Evolutionary conservation across 2,113 vertebrate genomes (phyloP).

Genomic region (Rhegmatorhina hoffmannsi): DNA sequence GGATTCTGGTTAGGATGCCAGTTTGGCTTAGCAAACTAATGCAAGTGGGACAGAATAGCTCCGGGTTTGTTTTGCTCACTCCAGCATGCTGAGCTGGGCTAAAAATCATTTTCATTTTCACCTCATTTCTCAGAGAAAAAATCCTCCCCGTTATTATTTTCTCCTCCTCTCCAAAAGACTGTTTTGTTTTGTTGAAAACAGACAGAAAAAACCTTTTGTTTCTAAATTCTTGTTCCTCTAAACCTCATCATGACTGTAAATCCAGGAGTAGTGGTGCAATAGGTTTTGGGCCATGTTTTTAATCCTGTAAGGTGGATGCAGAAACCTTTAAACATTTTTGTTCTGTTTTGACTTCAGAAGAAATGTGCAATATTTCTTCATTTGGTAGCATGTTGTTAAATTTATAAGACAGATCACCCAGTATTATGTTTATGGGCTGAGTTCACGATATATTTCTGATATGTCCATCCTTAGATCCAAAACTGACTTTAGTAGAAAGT

Average conservation of each 20-base stretch:
- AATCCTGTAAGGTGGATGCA: background rate
- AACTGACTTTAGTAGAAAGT: background rate
- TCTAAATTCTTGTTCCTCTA: background rate
- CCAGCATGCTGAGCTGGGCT: background rate
- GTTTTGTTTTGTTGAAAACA: background rate
- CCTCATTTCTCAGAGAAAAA: background rate
- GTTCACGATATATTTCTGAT: background rate
- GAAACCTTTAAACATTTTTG: background rate
- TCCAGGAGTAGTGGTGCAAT: background rate
- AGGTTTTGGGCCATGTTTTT: background rate
- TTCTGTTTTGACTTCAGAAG: background rate
- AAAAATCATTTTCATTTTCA: constrained; percentile 13
- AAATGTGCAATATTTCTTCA: background rate
- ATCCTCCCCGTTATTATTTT: background rate
- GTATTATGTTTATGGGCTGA: background rate
- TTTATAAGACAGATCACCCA: background rate
- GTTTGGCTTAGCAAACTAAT: background rate
- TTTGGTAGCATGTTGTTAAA: background rate
- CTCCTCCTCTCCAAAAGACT: background rate
- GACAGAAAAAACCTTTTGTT: background rate
- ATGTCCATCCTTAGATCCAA: background rate
- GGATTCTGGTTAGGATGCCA: background rate
- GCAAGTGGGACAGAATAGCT: background rate
- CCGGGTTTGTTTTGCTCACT: background rate
- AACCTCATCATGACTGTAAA: background rate